phyloP scores from a whole-genome alignment of 2,888 invertebrate species.

The Cynaeus angustus region DNA sequence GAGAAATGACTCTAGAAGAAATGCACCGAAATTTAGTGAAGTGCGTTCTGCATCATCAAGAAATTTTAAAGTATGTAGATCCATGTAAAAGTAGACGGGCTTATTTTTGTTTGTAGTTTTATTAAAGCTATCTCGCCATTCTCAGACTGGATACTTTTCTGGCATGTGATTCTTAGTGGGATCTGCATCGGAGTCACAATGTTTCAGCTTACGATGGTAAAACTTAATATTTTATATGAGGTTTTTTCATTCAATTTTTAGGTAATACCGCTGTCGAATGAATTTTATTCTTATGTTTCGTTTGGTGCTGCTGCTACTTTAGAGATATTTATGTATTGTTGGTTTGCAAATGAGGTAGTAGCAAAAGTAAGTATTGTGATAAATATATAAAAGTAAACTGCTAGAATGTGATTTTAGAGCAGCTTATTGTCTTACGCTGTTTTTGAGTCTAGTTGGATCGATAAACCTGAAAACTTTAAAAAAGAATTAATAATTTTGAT shows the following conservation, averaged over 20 bases:
- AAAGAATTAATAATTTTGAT: constrained; percentile 21
- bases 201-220: constrained; percentile 26
- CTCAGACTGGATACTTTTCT: constrained; percentile 5
- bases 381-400: neutral
- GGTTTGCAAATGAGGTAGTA: constrained; percentile 34
- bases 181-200: constrained; percentile 15
- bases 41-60: constrained; percentile 8
- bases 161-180: constrained; percentile 10
- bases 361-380: constrained; percentile 10
- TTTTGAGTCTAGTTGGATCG: constrained; percentile 20
- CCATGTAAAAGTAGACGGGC: neutral
- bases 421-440: constrained; percentile 3
- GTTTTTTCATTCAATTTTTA: constrained; percentile 1
- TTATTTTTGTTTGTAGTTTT: constrained; percentile 22
- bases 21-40: neutral
- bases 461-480: constrained; percentile 8
- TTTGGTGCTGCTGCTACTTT: constrained; percentile 4
- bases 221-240: neutral
- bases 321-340: constrained; percentile 29
- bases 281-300: constrained; percentile 1
- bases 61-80: constrained; percentile 6
- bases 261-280: neutral
- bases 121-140: neutral
- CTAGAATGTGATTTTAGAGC: constrained; percentile 5
- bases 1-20: neutral